Base-by-base conservation (phyloP, 2,888 invertebrate species). In the Sericinus montela region DNA sequence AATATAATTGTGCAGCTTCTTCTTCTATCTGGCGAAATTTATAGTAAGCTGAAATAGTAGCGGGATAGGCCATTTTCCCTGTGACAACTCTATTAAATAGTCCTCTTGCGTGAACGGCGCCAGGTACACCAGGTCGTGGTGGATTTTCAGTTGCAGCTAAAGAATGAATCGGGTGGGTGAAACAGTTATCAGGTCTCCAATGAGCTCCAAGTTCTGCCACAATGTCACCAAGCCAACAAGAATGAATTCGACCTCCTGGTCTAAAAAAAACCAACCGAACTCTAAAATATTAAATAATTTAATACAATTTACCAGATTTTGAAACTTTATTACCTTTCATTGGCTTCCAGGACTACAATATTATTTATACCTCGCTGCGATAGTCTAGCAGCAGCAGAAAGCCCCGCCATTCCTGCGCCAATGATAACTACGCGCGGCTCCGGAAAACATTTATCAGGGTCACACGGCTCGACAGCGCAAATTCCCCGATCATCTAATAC, bases 331-430 rank as follows among this genome's bases (percentile, higher is more conserved):
- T 41, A 93, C 93, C 94, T 92, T 68, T 94, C 92, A 11, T 93
- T 92, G 0, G 95, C 95, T 81, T 96, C 95, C 15, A 95, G 77
- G 15, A 95, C 84, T 0, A 91, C 90, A 41, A 95, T 88, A 63
- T 94, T 93, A 53, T 80, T 91, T 49, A 95, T 91, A 16, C 94
- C 95, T 51, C 93, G 91, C 62, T 93, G 90, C 0, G 91, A 72
- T 1, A 95, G 89, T 53, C 94, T 89, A 55, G 93, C 92, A 0
- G 95, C 95, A 0, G 95, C 95, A 0, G 95, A 93, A 10, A 95
- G 80, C 1, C 95, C 95, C 0, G 95, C 93, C 76, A 95, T 91
- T 11, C 95, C 95, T 0, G 94, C 95, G 0, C 95, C 95, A 25
- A 95, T 82, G 39, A 95, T 93, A 1, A 95, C 91, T 14, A 95